phyloP scores from a whole-genome alignment of 2,888 invertebrate species.

The Eumacrocentrus americanus region DNA sequence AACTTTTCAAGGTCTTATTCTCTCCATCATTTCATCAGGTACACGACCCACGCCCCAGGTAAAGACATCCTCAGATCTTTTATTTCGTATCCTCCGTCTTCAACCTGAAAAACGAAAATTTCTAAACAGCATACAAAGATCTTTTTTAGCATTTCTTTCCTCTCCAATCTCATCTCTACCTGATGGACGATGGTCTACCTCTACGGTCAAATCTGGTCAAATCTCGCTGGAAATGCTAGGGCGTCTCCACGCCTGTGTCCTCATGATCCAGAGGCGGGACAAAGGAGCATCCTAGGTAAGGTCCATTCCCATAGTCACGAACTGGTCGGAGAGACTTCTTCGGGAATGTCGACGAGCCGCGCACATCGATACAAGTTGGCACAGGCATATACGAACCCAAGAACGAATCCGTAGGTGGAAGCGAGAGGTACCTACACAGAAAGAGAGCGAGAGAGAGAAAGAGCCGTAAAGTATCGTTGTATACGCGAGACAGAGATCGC shows the following conservation, averaged over 20 bases:
- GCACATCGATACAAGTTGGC: not conserved
- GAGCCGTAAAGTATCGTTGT: conserved; percentile 22
- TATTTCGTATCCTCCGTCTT: not conserved
- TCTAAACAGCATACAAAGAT: too few species aligned
- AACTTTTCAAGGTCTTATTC: not conserved
- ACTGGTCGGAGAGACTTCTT: not conserved
- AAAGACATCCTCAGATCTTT: too few species aligned
- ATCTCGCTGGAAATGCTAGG: too few species aligned
- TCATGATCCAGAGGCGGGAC: not conserved
- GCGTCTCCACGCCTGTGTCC: not conserved
- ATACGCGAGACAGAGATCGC: conserved; percentile 16
- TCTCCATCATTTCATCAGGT: not conserved
- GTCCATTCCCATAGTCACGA: conserved; percentile 3
- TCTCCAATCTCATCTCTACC: too few species aligned
- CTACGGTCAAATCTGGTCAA: not conserved
- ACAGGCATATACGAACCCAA: too few species aligned
- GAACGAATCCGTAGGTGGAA: conserved; percentile 8
- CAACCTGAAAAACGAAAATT: too few species aligned
- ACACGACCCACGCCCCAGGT: too few species aligned
- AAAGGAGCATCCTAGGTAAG: not conserved
- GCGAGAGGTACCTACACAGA: too few species aligned
- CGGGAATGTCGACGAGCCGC: conserved; percentile 14
- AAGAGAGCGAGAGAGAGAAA: conserved; percentile 27
- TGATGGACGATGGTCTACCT: too few species aligned
- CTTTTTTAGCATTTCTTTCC: too few species aligned